Evolutionary conservation across 1,140 invertebrate species (phyloP).

Genomic region (Sesamia nonagrioides): DNA sequence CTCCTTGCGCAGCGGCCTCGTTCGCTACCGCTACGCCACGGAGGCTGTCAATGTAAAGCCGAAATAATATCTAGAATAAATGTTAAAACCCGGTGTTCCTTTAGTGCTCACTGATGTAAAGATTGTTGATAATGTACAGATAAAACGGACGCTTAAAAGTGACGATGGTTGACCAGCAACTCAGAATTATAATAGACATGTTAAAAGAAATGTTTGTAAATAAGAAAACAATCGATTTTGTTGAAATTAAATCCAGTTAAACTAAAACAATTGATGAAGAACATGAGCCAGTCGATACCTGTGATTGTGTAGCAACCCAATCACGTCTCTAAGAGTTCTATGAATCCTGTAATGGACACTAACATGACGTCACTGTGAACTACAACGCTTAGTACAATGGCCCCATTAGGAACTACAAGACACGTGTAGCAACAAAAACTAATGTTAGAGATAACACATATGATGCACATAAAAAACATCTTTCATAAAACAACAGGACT

Average conservation of each 20-base stretch:
- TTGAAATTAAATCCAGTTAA: not conserved
- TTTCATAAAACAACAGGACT: not conserved
- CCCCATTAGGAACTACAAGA: not conserved
- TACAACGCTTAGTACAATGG: not conserved
- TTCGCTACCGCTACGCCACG: too few relatives aligned
- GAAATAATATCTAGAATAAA: conserved; percentile 33
- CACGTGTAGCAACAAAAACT: not conserved
- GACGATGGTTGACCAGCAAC: not conserved
- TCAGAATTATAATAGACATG: not conserved
- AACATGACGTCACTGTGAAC: not conserved
- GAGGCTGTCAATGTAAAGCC: too few relatives aligned
- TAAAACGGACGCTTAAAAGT: not conserved
- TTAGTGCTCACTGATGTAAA: not conserved
- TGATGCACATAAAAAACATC: not conserved
- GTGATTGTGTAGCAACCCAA: not conserved
- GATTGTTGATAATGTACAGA: not conserved
- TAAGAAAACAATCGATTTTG: not conserved
- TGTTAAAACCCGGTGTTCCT: not conserved
- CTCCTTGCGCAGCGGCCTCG: too few relatives aligned
- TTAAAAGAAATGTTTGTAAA: not conserved
- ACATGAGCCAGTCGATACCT: not conserved
- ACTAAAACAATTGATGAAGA: not conserved
- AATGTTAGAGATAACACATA: not conserved
- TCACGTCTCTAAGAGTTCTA: not conserved
- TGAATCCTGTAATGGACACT: not conserved